Base-by-base conservation (phyloP, 1,140 invertebrate species). In the Eumeta japonica region DNA sequence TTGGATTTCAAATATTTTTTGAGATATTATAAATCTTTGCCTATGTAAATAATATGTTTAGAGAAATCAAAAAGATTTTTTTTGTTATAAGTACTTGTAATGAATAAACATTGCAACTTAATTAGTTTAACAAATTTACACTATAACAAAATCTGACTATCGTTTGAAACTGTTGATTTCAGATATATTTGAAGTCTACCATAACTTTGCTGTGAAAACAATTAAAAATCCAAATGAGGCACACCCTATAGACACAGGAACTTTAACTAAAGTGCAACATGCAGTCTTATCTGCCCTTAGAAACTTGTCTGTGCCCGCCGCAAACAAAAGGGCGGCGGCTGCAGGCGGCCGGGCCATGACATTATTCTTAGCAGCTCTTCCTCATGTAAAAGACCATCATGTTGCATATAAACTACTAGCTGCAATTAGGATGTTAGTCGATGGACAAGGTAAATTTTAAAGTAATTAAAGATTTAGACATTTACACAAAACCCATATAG, bases 401-500 rank as follows among this genome's bases (percentile, higher is more conserved):
- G 89, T 94, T 1, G 85, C 90, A 16, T 94, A 92, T 55, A 94
- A 93, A 70, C 72, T 94, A 15, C 57, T 94, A 15, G 91, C 90
- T 7, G 89, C 90, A 12, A 64, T 94, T 2, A 79, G 92, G 36
- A 92, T 95, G 84, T 80, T 92, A 16, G 46, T 70, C 0, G 62
- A 68, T 31, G 59, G 63, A 30, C 62, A 65, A 41, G 62, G 62
- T 67, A 3, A 43, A 37, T 19, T 19, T 35, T 43, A 14, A 33
- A 33, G 16, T 13, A 29, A 29, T 29, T 4, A n/a, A n/a, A n/a
- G 28, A 29, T n/a, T 29, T 24, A 24, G 20, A 24, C 20, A 24
- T 24, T 24, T 24, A n/a, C n/a, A n/a, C n/a, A n/a, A n/a, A n/a
- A n/a, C n/a, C n/a, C n/a, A n/a, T n/a, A n/a, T n/a, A n/a, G n/a